Evolutionary conservation across 1,140 invertebrate genomes (phyloP), one percentile per base, ranked within the genome.

Genomic region (Ephestia elutella): DNA sequence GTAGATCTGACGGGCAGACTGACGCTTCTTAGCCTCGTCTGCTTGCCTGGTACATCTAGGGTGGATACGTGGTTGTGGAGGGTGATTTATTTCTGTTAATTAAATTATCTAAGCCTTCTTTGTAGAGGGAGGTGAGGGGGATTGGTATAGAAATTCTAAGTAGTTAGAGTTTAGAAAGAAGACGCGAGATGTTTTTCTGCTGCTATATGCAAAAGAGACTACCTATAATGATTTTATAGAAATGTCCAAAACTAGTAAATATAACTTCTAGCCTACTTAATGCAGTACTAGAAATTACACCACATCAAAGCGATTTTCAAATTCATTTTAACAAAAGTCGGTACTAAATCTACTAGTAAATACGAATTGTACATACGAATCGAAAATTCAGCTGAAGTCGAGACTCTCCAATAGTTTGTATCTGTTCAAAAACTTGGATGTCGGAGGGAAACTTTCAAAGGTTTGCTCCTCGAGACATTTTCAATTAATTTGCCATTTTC

Each of bases 1-100:
- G 59, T 58, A 70, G 65, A 80, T 82, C 83, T 82, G 81, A 84
- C 81, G 75, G 71, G 71, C 68, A 62, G 75, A 75, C 73, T 82
- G 83, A 86, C 78, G 72, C 76, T 66, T 80, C 75, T 76, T 79
- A 73, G 71, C 68, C 44, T 57, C 61, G 61, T 70, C 73, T 74
- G 65, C 66, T 72, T 30, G 60, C 68, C 68, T 75, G 66, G 73
- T 79, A 70, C 73, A 60, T 63, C 62, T 61, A 63, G 56, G 51
- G 59, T 30, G 38, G 48, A 62, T 58, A 64, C 65, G 62, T 61
- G 60, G 60, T 59, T 60, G 49, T 30, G 18, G 48, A 56, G 20
- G 35, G 57, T 64, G 64, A 70, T 66, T 61, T 60, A 65, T 65
- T 50, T 32, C 18, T 59, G 56, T 49, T 60, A 56, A 67, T 59